These are phyloP conservation scores for Toxonevra muliebris DNA, from an alignment of 2,888 invertebrate genomes.

Conservation along the genomic window DNA sequence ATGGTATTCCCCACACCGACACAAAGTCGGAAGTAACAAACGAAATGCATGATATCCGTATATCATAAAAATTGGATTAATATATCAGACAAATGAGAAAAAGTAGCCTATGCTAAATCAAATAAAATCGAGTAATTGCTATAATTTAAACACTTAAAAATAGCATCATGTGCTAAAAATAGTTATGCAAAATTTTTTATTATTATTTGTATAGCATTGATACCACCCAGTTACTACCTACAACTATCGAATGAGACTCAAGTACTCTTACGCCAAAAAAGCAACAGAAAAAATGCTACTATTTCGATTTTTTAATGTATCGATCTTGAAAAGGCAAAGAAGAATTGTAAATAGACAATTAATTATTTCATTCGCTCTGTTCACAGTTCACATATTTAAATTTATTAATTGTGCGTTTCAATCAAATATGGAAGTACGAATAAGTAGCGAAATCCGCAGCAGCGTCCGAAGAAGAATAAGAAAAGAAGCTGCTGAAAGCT, in stretches of 20 bases:
- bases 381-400: neutral
- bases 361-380: neutral
- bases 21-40: too few species aligned
- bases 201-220: too few species aligned
- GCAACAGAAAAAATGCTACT: neutral
- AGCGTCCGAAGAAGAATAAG: neutral
- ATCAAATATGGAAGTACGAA: neutral
- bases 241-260: neutral
- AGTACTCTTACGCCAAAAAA: neutral
- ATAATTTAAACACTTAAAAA: too few species aligned
- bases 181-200: too few species aligned
- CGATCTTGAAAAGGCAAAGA: neutral
- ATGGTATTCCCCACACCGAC: too few species aligned
- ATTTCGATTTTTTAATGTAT: neutral
- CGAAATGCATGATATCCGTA: too few species aligned
- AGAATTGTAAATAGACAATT: neutral
- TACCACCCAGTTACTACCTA: constrained; percentile 1
- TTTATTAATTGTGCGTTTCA: neutral
- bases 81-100: too few species aligned
- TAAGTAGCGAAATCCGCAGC: neutral
- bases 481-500: too few species aligned
- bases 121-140: too few species aligned
- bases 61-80: too few species aligned
- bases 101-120: too few species aligned
- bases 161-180: too few species aligned